Base-by-base conservation (phyloP, 2,113 vertebrate genomes). In the Petaurus breviceps region DNA sequence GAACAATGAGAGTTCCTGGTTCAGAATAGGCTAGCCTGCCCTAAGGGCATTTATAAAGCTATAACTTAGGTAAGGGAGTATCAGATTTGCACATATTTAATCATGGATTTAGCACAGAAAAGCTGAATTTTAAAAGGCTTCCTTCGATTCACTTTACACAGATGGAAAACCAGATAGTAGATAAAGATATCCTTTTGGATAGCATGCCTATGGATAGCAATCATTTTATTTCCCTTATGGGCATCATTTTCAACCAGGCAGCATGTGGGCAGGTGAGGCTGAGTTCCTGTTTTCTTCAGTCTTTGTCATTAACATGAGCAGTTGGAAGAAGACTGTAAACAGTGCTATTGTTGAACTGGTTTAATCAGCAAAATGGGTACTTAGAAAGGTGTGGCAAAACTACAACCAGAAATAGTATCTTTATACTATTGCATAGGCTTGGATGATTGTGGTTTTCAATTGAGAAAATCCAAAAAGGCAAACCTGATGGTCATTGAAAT, bases 191-290 rank as follows among this genome's bases (percentile, higher is more conserved):
- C 47, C 11, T 93, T 23, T 47, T 91, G 28, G 14, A 91, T 8
- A 92, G 10, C 26, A 54, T 51, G 91, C 46, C 23, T 25, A 91
- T 49, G 47, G 47, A 49, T 49, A 49, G 47, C 47, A 49, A 4
- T 49, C 51, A 97, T 31, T 96, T 96, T 57, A 55, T 55, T 95
- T 97, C 96, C 93, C 53, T 95, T 49, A 92, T 89, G 54, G 23
- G 95, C 97, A 95, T 96, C 90, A 94, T 95, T 68, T 57, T 90
- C 55, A 97, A 97, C 95, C 92, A 93, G 95, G 93, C n/a, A 91
- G 14, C 93, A 2, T 61, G 28, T 61, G 95, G 94, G 93, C 47
- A 91, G 91, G 90, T 92, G 68, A 77, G 31, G 43, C 95, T 94
- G 61, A 47, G 19, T 84, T 50, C 57, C 54, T 92, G 55, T 51